Evolutionary conservation across 92 coral and sea anemone species (phyloP).

Genomic region (Epizoanthus ramosus): DNA sequence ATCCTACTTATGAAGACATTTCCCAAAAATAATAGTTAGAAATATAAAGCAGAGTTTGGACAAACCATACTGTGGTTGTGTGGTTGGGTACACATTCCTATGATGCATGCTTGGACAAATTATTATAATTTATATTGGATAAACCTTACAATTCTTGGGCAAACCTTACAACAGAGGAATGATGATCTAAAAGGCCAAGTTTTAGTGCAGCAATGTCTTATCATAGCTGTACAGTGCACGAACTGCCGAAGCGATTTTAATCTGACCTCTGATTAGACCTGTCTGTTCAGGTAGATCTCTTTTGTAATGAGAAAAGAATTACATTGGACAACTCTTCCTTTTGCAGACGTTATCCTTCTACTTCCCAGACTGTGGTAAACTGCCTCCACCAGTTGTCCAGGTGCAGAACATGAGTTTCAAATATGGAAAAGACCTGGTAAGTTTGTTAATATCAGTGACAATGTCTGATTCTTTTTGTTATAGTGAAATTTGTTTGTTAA

Average conservation of each 20-base stretch:
- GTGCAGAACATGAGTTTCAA: slow-evolving; percentile 89
- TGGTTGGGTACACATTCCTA: no score
- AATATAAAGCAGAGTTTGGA: no score
- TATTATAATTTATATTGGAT: no score
- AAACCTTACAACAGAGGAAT: slow-evolving; percentile 12
- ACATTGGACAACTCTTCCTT: neutral
- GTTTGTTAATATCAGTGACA: neutral
- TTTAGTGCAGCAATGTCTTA: slow-evolving; percentile 27
- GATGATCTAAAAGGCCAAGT: slow-evolving; percentile 49
- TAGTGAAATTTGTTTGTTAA: neutral
- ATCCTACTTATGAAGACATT: no score
- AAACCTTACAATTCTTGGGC: no score
- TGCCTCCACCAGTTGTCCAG: slow-evolving; percentile 97
- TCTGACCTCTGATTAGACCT: slow-evolving; percentile 26
- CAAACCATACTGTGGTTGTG: no score
- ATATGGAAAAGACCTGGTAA: slow-evolving; percentile 83
- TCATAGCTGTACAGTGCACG: slow-evolving; percentile 27
- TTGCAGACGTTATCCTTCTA: slow-evolving; percentile 76
- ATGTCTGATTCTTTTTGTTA: no score
- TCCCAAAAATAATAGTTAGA: no score
- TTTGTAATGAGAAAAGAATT: neutral
- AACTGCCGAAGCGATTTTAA: slow-evolving; percentile 41
- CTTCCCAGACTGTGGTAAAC: slow-evolving; percentile 96
- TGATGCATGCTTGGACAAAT: no score
- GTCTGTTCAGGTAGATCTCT: neutral